Percentiles rank a stretch among this genome's conserved stretches.
These are phyloP conservation scores for Protonibea diacanthus DNA, from an alignment of 2,797 vertebrate genomes.

Conservation along the genomic window DNA sequence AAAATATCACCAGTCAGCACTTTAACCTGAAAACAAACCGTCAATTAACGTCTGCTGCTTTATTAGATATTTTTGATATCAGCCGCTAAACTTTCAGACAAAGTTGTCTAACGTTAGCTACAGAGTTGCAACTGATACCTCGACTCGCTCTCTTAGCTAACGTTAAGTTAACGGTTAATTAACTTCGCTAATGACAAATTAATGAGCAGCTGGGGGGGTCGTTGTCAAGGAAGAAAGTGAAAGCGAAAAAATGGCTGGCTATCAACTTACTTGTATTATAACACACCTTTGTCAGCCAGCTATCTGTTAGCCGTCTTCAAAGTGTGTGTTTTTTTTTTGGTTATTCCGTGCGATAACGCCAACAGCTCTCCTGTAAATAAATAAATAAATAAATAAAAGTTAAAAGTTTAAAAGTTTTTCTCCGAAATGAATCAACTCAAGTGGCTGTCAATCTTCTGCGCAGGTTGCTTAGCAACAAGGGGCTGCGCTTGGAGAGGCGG, in stretches of 20 bases:
- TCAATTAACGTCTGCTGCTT: not conserved
- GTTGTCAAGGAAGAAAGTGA: constrained; percentile 80
- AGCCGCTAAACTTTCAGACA: not conserved
- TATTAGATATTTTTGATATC: constrained; percentile 2
- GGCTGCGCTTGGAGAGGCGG: constrained; percentile 41
- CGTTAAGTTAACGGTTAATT: constrained; percentile 67
- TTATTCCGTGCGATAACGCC: not conserved
- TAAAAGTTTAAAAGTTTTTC: constrained; percentile 48
- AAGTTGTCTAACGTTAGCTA: constrained; percentile 16
- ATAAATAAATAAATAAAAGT: not conserved
- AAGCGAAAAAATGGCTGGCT: constrained; percentile 60
- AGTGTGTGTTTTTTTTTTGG: not conserved
- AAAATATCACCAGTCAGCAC: not conserved
- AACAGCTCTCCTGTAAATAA: not conserved
- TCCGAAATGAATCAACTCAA: constrained; percentile 44
- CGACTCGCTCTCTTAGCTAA: constrained; percentile 46
- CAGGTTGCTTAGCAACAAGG: constrained; percentile 81
- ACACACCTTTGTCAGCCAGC: constrained; percentile 24
- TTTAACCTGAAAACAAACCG: not conserved
- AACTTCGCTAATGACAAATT: constrained; percentile 73
- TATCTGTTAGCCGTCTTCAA: not conserved
- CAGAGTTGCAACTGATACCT: constrained; percentile 45
- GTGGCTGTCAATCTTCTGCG: constrained; percentile 70
- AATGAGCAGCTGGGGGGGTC: constrained; percentile 69
- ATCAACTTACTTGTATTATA: constrained; percentile 67